Evolutionary conservation across 1,140 invertebrate species (phyloP).

Genomic region (Lordiphosa collinella): DNA sequence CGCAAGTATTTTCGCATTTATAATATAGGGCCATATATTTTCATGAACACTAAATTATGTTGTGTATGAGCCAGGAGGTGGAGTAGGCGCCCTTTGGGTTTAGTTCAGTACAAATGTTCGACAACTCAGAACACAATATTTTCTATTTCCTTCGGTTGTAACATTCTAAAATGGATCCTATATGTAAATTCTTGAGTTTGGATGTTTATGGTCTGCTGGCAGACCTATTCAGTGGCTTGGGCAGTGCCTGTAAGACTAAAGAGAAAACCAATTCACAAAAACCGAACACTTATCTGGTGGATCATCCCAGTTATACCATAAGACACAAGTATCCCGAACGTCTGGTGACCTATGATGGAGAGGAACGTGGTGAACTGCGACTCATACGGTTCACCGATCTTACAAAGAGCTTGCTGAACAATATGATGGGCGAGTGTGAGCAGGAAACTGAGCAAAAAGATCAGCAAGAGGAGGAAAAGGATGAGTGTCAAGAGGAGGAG

Average conservation of each 20-base stretch:
- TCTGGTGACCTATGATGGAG: constrained; percentile 52
- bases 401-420: neutral
- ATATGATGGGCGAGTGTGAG: neutral
- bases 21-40: constrained; percentile 65
- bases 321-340: constrained; percentile 37
- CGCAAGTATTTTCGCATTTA: constrained; percentile 70
- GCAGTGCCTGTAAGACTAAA: neutral
- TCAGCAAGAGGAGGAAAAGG: neutral
- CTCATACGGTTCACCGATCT: constrained; percentile 37
- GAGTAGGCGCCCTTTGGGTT: constrained; percentile 30
- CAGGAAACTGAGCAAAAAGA: neutral
- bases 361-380: constrained; percentile 25
- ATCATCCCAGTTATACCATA: constrained; percentile 33
- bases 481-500: neutral
- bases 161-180: constrained; percentile 13
- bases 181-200: constrained; percentile 17
- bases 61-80: constrained; percentile 11
- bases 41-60: constrained; percentile 69
- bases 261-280: neutral
- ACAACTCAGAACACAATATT: constrained; percentile 17
- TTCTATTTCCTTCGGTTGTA: neutral
- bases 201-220: constrained; percentile 3
- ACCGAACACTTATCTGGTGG: neutral
- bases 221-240: neutral
- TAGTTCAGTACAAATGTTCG: constrained; percentile 5